Evolutionary conservation across 2,113 vertebrate species (phyloP).

Genomic region (Egretta garzetta): DNA sequence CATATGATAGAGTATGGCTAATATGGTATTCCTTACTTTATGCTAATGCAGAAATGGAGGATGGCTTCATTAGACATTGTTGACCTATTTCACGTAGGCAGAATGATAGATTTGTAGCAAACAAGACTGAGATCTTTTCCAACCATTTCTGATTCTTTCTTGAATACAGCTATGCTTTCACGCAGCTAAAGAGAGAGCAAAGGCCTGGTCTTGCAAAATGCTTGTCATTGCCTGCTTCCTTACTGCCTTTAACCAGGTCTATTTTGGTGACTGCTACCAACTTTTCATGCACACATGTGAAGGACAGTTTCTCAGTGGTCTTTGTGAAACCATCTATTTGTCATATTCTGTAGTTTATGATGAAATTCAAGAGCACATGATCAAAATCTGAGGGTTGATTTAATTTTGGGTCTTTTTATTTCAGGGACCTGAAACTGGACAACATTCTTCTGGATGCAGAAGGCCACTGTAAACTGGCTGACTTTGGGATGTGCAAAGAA

Average conservation of each 20-base stretch:
- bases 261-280: neutral
- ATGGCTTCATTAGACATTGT: neutral
- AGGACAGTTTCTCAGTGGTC: neutral
- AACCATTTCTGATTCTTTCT: neutral
- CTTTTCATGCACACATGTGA: fast-evolving
- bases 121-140: neutral
- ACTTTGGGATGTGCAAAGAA: constrained; percentile 99
- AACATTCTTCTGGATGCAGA: constrained; percentile 98
- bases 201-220: neutral
- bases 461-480: constrained; percentile 98
- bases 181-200: neutral
- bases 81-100: neutral
- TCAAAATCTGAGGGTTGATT: neutral
- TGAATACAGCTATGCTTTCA: neutral
- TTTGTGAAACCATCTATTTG: neutral
- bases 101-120: neutral
- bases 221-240: neutral
- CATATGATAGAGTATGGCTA: neutral
- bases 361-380: neutral
- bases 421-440: constrained; percentile 98
- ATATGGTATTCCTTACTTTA: neutral
- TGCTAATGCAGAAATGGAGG: neutral
- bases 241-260: neutral
- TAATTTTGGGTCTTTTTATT: neutral
- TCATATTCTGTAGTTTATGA: neutral